A percentile compares a stretch with the other conserved stretches of the same genome.
Conservation (phyloP, 2,797 vertebrate species). For the Brachymystax lenok region DNA sequence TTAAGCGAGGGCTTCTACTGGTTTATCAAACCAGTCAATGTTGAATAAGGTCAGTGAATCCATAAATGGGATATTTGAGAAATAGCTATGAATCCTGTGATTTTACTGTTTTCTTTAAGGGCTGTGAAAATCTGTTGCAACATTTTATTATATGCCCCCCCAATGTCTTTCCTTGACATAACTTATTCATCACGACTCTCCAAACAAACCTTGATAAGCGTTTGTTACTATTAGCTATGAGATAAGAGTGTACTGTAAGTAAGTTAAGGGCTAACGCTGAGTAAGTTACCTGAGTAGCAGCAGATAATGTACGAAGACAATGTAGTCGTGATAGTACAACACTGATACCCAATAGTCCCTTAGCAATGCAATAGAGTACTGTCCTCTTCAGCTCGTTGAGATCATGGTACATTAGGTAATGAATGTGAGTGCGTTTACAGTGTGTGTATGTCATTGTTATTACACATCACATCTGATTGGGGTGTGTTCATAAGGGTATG, state of each 20-base stretch:
- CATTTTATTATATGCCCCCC: conserved; percentile 38
- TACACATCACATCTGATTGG: neutral
- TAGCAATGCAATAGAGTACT: neutral
- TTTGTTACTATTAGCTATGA: neutral
- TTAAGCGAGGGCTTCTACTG: neutral
- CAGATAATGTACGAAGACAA: neutral
- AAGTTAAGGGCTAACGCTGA: neutral
- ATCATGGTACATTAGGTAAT: neutral
- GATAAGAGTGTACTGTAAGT: neutral
- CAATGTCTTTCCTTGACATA: conserved; percentile 9
- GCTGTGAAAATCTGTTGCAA: conserved; percentile 57
- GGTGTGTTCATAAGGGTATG: neutral
- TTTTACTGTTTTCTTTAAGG: conserved; percentile 45
- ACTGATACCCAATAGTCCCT: neutral
- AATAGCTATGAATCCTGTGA: conserved; percentile 27
- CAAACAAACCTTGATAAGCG: neutral
- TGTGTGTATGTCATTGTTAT: neutral
- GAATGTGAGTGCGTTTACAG: neutral
- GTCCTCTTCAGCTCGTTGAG: neutral
- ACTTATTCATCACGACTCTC: conserved; percentile 19
- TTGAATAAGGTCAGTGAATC: neutral
- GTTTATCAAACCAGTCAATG: conserved; percentile 11
- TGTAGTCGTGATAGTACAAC: neutral
- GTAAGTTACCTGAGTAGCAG: neutral
- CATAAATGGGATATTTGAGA: neutral